These are phyloP conservation scores for Gavialis gangeticus DNA, from an alignment of 2,113 vertebrate genomes.

Conservation along the genomic window DNA sequence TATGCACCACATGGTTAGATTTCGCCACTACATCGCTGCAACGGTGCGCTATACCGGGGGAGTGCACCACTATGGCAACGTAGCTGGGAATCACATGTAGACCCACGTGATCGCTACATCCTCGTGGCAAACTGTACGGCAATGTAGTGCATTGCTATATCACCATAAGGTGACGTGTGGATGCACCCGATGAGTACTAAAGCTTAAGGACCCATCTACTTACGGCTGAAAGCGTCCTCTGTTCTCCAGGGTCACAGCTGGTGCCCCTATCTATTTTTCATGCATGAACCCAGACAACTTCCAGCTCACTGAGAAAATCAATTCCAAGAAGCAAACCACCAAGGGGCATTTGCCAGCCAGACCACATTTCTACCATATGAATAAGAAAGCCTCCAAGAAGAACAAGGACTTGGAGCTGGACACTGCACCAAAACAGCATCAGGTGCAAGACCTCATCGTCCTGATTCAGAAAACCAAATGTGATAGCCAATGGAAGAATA, in stretches of 20 bases:
- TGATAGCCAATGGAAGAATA: no score
- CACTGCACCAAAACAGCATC: conserved; percentile 83
- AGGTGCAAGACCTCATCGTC: conserved; percentile 12
- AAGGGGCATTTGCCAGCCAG: conserved; percentile 79
- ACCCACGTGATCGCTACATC: no score
- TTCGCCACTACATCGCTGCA: no score
- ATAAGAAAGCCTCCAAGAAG: conserved; percentile 79
- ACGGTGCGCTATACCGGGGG: no score
- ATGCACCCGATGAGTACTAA: no score
- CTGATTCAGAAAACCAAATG: no score
- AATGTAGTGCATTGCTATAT: no score
- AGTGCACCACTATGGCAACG: no score
- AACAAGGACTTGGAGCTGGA: conserved; percentile 74
- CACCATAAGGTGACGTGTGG: no score
- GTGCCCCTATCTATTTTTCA: conserved; percentile 79
- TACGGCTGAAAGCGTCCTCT: neutral
- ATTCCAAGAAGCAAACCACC: conserved; percentile 77
- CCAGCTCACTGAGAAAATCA: conserved; percentile 80
- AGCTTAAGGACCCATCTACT: neutral
- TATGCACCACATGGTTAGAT: no score
- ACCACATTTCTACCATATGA: conserved; percentile 85
- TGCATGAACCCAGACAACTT: conserved; percentile 75
- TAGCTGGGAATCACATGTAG: no score
- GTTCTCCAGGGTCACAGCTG: conserved; percentile 82
- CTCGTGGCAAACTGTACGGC: no score